Base-by-base conservation (phyloP, 53 echinoderm and acorn worm genomes). In the Arbacia lixula region DNA sequence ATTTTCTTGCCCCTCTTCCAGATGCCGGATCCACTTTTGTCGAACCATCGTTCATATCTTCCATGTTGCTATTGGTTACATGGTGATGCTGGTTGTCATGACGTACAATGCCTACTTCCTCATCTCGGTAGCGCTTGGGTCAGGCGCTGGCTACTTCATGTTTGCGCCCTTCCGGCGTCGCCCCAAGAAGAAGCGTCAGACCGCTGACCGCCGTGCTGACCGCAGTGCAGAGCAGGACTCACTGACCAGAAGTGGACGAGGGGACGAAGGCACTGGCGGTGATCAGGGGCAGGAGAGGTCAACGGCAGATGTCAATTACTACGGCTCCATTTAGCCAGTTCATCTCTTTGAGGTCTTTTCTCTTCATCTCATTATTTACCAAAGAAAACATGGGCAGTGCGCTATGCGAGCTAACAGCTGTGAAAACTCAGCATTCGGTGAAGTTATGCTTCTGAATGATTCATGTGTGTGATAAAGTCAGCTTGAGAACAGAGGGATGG, bases 101-200 rank as follows among this genome's bases (percentile, higher is more conserved):
- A 88, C 91, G 58, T 91, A 88, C 84, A 94, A 94, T 62, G 91
- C 83, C 74, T 91, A 85, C 68, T 80, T 94, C 68, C 83, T 94
- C 3, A 21, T 94, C 24, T 63, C 60, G 26, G 43, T 91, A 66
- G 94, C 83, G 61, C 84, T 51, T 11, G 88, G 91, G 36, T 88
- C 86, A 31, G 94, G 66, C 39, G 34, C 86, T 6, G 94, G 94
- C n/a, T 88, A 94, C 50, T 14, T 81, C 5, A 26, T 81, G 17
- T 81, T 81, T 33, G 82, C 82, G 19, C 82, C 82, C 0, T 81
- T 81, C 82, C 39, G 82, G 65, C 37, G 43, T 43, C 82, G 42
- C 42, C 82, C 82, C 34, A 62, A 62, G 82, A 81, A 64, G 27
- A 81, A 39, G 50, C 4, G 6, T 38, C 63, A 62, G 27, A 27